phyloP scores from a whole-genome alignment of 2,888 invertebrate genomes.

The Epistrophe grossulariae region DNA sequence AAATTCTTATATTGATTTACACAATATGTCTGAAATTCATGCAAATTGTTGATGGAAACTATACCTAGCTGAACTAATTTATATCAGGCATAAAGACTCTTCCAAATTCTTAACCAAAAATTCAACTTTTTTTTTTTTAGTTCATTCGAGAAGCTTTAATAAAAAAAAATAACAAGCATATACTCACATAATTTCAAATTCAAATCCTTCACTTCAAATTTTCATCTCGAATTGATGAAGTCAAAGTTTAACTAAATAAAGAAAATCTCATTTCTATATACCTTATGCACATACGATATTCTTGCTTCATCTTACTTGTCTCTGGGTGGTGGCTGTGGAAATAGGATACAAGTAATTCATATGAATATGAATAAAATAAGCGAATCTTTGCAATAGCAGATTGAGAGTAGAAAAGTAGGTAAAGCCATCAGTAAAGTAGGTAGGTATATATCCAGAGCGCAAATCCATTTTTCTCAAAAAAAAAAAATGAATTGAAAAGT shows the following conservation, averaged over 20 bases:
- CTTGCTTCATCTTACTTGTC: background rate
- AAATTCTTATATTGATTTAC: background rate
- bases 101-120: no score
- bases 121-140: no score
- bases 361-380: slow-evolving; percentile 52
- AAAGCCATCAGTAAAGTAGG: slow-evolving; percentile 1
- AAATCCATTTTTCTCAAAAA: slow-evolving; percentile 48
- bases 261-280: background rate
- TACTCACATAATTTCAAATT: no score
- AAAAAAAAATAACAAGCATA: no score
- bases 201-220: background rate
- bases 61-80: no score
- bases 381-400: slow-evolving; percentile 44
- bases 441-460: slow-evolving; percentile 10
- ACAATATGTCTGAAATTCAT: background rate
- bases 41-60: no score
- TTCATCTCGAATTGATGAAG: slow-evolving; percentile 6
- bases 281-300: background rate
- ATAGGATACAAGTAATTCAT: slow-evolving; percentile 2
- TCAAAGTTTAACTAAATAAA: background rate
- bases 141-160: no score
- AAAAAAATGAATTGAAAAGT: slow-evolving; percentile 41
- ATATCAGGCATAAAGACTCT: no score
- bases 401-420: slow-evolving; percentile 10
- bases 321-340: background rate